These are phyloP conservation scores for Lateolabrax maculatus DNA, from an alignment of 2,797 vertebrate species.

Conservation along the genomic window DNA sequence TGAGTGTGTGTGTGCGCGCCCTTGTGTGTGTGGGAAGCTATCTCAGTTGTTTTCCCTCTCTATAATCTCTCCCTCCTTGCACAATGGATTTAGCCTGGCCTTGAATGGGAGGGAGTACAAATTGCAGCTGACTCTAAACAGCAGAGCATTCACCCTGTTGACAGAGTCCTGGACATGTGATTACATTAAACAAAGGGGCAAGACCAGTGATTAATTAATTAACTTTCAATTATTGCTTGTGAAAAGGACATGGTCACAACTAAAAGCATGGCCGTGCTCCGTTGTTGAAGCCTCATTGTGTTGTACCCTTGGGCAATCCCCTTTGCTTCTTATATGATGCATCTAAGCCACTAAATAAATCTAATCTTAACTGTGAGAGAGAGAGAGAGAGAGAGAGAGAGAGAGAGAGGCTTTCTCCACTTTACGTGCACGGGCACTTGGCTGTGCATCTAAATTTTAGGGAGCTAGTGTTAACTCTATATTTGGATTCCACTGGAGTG, in stretches of 20 bases:
- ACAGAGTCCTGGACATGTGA: conserved; percentile 67
- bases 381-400: conserved; percentile 1
- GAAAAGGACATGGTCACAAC: conserved; percentile 57
- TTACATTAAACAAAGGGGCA: conserved; percentile 67
- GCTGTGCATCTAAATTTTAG: conserved; percentile 80
- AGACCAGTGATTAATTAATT: conserved; percentile 79
- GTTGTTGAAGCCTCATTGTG: conserved; percentile 54
- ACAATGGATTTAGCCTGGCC: conserved; percentile 75
- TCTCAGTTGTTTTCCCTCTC: conserved; percentile 74
- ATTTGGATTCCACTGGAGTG: conserved; percentile 89
- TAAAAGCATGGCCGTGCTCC: conserved; percentile 38
- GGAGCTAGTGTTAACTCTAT: conserved; percentile 85
- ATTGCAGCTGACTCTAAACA: conserved; percentile 68
- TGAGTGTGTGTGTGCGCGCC: background rate
- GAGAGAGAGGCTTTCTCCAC: conserved; percentile 63
- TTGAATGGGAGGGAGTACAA: conserved; percentile 69
- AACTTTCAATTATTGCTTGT: conserved; percentile 69
- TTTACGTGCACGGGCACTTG: conserved; percentile 76
- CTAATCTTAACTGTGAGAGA: conserved; percentile 71
- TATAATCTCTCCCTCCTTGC: conserved; percentile 75
- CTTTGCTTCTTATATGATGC: conserved; percentile 67
- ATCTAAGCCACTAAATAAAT: conserved; percentile 79
- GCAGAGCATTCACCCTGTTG: conserved; percentile 64
- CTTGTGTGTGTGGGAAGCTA: conserved; percentile 66
- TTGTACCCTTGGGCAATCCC: conserved; percentile 60